phyloP scores from a whole-genome alignment of 2,888 invertebrate genomes.

The Mesorhabditis sp. region DNA sequence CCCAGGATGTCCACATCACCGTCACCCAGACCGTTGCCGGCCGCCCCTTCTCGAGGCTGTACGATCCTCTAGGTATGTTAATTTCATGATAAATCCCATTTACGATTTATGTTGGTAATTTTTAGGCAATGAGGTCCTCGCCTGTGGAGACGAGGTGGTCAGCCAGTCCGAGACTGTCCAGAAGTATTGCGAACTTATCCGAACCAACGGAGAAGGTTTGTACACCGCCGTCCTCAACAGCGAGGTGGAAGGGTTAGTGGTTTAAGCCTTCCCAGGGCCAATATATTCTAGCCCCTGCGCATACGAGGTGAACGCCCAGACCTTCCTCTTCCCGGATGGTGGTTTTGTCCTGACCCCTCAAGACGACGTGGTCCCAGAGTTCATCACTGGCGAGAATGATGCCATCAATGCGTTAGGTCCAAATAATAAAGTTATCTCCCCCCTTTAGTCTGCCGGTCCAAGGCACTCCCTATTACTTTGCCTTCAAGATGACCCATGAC shows the following conservation, averaged over 20 bases:
- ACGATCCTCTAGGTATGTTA: constrained; percentile 20
- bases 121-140: constrained; percentile 11
- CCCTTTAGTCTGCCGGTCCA: constrained; percentile 10
- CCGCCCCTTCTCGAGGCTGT: constrained; percentile 20
- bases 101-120: background rate
- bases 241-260: constrained; percentile 19
- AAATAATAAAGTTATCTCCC: constrained; percentile 8
- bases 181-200: constrained; percentile 16
- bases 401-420: constrained; percentile 32
- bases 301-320: constrained; percentile 27
- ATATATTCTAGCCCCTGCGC: constrained; percentile 23
- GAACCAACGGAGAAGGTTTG: constrained; percentile 17
- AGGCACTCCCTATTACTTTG: constrained; percentile 23
- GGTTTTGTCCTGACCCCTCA: constrained; percentile 37
- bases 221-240: constrained; percentile 22
- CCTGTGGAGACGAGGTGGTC: constrained; percentile 15
- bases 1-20: constrained; percentile 22
- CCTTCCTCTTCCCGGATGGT: constrained; percentile 34
- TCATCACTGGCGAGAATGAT: constrained; percentile 19
- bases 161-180: constrained; percentile 16
- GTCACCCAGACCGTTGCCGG: constrained; percentile 16
- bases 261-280: background rate
- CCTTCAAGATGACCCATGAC: constrained; percentile 27
- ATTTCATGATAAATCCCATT: background rate
- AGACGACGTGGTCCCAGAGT: constrained; percentile 32